Base-by-base conservation (phyloP, 2,113 vertebrate species). In the Glaucidium brasilianum region DNA sequence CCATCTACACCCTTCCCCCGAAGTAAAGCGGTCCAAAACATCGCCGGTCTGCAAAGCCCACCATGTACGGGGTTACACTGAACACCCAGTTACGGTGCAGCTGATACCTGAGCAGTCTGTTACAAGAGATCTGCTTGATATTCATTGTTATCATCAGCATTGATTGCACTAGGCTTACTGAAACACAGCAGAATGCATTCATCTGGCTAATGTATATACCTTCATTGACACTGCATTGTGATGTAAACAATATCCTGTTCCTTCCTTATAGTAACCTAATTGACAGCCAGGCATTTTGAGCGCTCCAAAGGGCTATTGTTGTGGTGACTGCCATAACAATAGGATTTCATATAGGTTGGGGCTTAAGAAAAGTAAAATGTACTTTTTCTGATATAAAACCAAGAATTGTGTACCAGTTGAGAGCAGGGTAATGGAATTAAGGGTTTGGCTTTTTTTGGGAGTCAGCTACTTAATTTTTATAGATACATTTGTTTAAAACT, bases 141-240 rank as follows among this genome's bases (percentile, higher is more conserved):
- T 96, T 96, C 97, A 97, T 95, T 85, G 86, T 94, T 94, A 85
- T 88, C 62, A 85, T 88, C 62, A 63, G 59, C 62, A 15, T 1
- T 85, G 80, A 78, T 76, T 90, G 91, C 84, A 3, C 47, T 55
- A 77, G 26, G 34, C 69, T 89, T 82, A 87, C 91, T 87, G 88
- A 87, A 78, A 94, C 81, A 58, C 30, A 67, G 81, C 72, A 85
- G 81, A 85, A 87, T 17, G 74, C 94, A 95, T 97, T 96, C 96
- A 95, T 92, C 91, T 96, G 94, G 71, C 84, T 96, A 92, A 96
- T 95, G 95, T 94, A 90, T 95, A 95, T 97, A 97, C 95, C 95
- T 95, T 95, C 92, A 95, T 91, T 97, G 92, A 92, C 15, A 77
- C 84, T 88, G 88, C 83, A 88, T 95, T 97, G 94, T 94, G 63